Percentiles rank a stretch among this genome's conserved stretches.
These are phyloP conservation scores for Loxodonta africana DNA, from an alignment of 2,113 vertebrate species.

Conservation along the genomic window DNA sequence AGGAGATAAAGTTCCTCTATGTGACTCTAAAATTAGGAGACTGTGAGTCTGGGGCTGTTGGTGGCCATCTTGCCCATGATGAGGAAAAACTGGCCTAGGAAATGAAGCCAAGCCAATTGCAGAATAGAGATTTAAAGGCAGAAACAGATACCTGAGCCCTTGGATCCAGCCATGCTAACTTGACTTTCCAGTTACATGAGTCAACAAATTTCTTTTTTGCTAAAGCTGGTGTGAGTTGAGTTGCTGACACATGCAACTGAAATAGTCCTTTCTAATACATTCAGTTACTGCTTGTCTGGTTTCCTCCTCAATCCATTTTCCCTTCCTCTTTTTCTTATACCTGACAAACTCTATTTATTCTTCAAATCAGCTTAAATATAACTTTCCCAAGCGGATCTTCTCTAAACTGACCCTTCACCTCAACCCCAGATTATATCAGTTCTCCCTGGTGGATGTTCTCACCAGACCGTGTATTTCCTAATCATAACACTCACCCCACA, in stretches of 20 bases:
- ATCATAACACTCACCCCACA: not conserved
- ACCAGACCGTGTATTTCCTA: not conserved
- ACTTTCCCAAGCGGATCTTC: constrained; percentile 18
- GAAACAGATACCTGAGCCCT: not conserved
- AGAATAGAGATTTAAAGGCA: not conserved
- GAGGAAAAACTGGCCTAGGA: not conserved
- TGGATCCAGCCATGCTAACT: not conserved
- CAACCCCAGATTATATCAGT: not conserved
- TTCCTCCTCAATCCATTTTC: not conserved
- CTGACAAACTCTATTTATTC: not conserved
- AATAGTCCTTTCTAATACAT: not conserved
- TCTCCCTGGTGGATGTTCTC: not conserved
- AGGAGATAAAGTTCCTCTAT: not conserved
- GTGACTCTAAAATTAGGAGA: not conserved
- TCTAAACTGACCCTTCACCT: not conserved
- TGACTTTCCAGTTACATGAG: not conserved
- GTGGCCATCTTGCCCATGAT: not conserved
- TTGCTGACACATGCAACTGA: not conserved
- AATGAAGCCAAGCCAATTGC: not conserved
- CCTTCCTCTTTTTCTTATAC: not conserved
- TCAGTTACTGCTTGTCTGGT: not conserved
- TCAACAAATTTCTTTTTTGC: not conserved
- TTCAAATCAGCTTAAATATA: not conserved
- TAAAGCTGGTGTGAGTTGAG: not conserved
- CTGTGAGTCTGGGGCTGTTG: not conserved